Percentiles rank a stretch among this genome's conserved stretches.
Evolutionary conservation across 2,797 vertebrate species (phyloP).

Genomic region (Poecilia picta): DNA sequence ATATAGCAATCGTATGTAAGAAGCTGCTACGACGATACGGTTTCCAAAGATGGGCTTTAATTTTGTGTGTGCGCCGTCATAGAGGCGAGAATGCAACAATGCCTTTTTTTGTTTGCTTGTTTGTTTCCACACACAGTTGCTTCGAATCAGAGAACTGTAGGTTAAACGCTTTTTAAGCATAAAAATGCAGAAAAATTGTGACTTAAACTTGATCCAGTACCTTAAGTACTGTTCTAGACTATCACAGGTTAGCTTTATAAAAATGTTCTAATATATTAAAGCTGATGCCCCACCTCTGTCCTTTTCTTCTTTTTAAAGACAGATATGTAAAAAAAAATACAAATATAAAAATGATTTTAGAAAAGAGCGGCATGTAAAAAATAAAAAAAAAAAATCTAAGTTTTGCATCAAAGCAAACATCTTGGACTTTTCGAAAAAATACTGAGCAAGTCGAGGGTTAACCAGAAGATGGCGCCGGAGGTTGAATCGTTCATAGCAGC

Average conservation of each 20-base stretch:
- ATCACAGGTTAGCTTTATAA: constrained; percentile 47
- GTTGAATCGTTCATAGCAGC: constrained; percentile 54
- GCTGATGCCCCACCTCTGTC: constrained; percentile 51
- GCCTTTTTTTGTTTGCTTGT: constrained; percentile 40
- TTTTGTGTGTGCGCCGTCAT: constrained; percentile 42
- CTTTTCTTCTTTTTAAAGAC: constrained; percentile 30
- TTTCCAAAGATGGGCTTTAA: constrained; percentile 65
- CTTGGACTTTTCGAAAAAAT: neutral
- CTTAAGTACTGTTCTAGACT: constrained; percentile 50
- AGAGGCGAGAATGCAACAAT: constrained; percentile 55
- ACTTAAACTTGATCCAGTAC: constrained; percentile 53
- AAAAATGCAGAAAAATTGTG: constrained; percentile 48
- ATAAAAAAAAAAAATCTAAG: neutral
- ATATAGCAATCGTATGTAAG: constrained; percentile 53
- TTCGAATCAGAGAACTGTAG: constrained; percentile 52
- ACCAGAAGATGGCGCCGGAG: constrained; percentile 29
- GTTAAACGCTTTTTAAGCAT: constrained; percentile 58
- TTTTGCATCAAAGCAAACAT: constrained; percentile 13
- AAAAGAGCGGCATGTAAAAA: neutral
- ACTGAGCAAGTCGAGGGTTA: constrained; percentile 6
- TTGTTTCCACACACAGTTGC: constrained; percentile 49
- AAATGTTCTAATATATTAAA: constrained; percentile 53
- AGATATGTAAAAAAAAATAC: constrained; percentile 15
- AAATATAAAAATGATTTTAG: constrained; percentile 17
- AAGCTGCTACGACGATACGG: constrained; percentile 65